Evolutionary conservation across 2,888 invertebrate genomes (phyloP).

Genomic region (Patella depressa): DNA sequence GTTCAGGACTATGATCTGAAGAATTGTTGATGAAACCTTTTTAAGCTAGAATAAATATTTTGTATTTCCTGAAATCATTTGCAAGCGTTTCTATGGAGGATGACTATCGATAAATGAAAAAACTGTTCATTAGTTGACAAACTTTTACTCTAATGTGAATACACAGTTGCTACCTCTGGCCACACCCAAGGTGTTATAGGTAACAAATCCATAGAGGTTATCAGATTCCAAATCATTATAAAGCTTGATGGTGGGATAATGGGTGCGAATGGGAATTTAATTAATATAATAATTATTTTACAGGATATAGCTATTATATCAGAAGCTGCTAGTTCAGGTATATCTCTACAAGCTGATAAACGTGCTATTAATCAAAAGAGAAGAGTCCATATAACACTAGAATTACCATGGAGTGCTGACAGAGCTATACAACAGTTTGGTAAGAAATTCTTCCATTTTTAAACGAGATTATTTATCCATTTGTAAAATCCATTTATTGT

Average conservation of each 20-base stretch:
- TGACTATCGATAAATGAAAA: no score
- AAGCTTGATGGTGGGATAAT: not conserved
- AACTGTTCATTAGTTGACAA: no score
- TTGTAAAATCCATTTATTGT: no score
- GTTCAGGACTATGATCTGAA: no score
- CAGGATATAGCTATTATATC: conserved; percentile 95
- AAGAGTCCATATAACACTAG: conserved; percentile 97
- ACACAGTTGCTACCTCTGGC: no score
- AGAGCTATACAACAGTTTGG: conserved; percentile 99
- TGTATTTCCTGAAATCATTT: no score
- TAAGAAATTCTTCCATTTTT: conserved; percentile 48
- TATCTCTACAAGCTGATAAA: conserved; percentile 88
- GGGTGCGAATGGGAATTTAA: not conserved
- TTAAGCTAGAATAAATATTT: no score
- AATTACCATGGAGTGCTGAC: conserved; percentile 99
- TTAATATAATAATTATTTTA: conserved; percentile 19
- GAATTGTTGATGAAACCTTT: no score
- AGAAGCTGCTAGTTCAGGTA: conserved; percentile 97
- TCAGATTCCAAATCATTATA: not conserved
- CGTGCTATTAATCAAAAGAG: conserved; percentile 93
- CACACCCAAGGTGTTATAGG: not conserved
- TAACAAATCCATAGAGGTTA: not conserved
- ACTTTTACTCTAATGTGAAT: no score
- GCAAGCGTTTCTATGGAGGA: no score
- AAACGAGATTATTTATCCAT: not conserved